Evolutionary conservation across 2,797 vertebrate genomes (phyloP).

Genomic region (Sibirionetta formosa): DNA sequence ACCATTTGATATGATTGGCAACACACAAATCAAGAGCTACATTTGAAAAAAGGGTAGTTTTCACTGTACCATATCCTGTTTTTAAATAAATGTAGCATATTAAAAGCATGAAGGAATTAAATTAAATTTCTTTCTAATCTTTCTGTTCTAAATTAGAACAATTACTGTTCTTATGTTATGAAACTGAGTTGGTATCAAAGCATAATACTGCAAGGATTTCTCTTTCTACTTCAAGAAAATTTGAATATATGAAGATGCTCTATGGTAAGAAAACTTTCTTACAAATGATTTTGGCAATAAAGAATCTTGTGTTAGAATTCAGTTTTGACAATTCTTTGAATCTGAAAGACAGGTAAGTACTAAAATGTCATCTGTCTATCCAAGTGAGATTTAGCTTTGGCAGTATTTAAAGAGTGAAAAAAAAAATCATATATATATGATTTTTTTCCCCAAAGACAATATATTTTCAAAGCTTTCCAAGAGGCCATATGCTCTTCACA

Average conservation of each 20-base stretch:
- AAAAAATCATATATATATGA: constrained; percentile 6
- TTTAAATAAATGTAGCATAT: neutral
- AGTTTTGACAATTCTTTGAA: constrained; percentile 73
- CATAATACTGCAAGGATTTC: neutral
- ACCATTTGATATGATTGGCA: neutral
- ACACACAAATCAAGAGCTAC: neutral
- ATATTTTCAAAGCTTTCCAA: constrained; percentile 52
- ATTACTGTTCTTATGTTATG: neutral
- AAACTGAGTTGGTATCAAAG: neutral
- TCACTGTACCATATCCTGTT: neutral
- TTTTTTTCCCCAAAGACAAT: neutral
- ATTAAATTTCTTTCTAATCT: neutral
- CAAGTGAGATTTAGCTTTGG: constrained; percentile 64
- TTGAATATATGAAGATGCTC: constrained; percentile 47
- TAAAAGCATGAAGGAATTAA: neutral
- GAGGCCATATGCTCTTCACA: constrained; percentile 29
- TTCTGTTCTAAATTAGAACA: neutral
- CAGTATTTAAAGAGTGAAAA: constrained; percentile 66
- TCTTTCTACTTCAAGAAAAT: constrained; percentile 43
- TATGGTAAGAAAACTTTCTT: constrained; percentile 49
- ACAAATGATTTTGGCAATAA: constrained; percentile 47
- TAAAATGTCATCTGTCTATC: constrained; percentile 72
- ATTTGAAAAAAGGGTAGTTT: neutral
- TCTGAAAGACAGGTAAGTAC: constrained; percentile 56
- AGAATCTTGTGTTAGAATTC: constrained; percentile 46